Evolutionary conservation across 2,888 invertebrate genomes (phyloP).

Genomic region (Loripinus fragilis): DNA sequence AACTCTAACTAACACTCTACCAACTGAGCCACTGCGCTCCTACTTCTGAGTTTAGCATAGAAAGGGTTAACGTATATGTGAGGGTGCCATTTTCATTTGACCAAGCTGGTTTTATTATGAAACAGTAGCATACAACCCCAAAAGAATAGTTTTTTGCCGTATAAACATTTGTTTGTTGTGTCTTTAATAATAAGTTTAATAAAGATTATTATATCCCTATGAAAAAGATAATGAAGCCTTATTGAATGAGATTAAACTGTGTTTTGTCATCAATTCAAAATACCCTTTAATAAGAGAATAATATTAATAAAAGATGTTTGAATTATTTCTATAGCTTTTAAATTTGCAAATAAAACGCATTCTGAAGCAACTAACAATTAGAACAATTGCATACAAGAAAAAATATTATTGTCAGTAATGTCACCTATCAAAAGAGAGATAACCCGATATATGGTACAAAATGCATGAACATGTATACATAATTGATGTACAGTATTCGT

Average conservation of each 20-base stretch:
- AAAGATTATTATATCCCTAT: slow-evolving; percentile 8
- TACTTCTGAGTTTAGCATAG: no score
- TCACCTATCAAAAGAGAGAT: no score
- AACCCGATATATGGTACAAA: no score
- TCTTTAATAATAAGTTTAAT: slow-evolving; percentile 15
- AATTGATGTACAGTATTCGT: no score
- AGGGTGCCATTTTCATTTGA: no score
- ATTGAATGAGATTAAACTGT: slow-evolving; percentile 11
- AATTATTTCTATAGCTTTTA: slow-evolving; percentile 7
- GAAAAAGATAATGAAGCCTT: slow-evolving; percentile 10
- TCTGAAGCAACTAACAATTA: background rate
- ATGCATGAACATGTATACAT: no score
- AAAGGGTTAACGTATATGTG: no score
- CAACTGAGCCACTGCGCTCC: no score
- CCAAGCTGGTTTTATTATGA: slow-evolving; percentile 13
- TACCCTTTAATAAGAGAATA: slow-evolving; percentile 11
- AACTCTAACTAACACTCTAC: no score
- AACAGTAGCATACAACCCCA: background rate
- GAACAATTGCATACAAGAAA: background rate
- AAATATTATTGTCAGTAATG: no score
- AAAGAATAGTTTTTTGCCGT: slow-evolving; percentile 11
- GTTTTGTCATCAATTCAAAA: slow-evolving; percentile 20
- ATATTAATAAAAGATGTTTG: slow-evolving; percentile 17
- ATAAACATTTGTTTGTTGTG: slow-evolving; percentile 11
- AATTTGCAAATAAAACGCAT: background rate